Conservation (phyloP, 2,113 vertebrate species). For the Zosterops hypoxanthus region DNA sequence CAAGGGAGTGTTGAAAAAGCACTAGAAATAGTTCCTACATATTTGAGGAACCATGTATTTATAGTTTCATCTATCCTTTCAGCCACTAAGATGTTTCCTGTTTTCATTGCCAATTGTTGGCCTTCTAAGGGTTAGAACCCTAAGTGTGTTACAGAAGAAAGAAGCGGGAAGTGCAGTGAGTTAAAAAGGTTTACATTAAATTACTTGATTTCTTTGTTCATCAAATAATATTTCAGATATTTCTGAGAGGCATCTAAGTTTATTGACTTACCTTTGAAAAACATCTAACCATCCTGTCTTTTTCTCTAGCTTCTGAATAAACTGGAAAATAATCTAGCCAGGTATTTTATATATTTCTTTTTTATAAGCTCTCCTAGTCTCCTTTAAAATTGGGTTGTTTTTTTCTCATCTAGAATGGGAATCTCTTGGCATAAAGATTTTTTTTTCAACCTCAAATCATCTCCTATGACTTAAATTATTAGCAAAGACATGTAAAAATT, state of each 20-base stretch:
- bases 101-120: neutral
- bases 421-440: neutral
- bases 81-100: neutral
- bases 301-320: neutral
- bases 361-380: neutral
- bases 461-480: neutral
- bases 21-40: neutral
- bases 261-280: neutral
- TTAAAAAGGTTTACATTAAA: neutral
- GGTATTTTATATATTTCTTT: neutral
- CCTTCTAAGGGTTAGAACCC: neutral
- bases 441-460: neutral
- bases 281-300: neutral
- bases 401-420: neutral
- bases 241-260: neutral
- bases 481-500: neutral
- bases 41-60: neutral
- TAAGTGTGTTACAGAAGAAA: neutral
- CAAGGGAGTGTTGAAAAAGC: accelerated
- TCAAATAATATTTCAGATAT: neutral
- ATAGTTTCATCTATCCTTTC: neutral
- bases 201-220: neutral
- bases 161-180: accelerated
- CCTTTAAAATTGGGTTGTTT: neutral
- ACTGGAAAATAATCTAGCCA: neutral